phyloP scores from a whole-genome alignment of 2,113 vertebrate species.

The Salvelinus sp. region DNA sequence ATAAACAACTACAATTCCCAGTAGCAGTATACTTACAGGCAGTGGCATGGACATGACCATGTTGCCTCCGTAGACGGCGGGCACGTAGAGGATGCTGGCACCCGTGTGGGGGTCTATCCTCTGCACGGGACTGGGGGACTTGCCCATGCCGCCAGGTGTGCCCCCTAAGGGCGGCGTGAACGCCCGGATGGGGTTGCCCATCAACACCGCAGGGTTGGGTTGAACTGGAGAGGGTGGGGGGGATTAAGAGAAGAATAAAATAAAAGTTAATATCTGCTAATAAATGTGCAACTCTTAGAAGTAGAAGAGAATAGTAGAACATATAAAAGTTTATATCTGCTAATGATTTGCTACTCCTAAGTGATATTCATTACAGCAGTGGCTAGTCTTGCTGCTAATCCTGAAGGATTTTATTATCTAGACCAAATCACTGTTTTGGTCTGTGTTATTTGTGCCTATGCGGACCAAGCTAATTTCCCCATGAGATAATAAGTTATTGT shows the following conservation, averaged over 20 bases:
- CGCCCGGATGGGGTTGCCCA: constrained; percentile 94
- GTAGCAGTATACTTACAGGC: constrained; percentile 79
- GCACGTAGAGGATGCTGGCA: constrained; percentile 96
- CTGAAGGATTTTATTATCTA: no score
- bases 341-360: no score
- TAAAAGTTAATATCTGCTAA: no score
- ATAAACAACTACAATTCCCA: neutral
- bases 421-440: no score
- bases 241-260: neutral
- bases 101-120: constrained; percentile 97
- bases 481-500: no score
- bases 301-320: neutral
- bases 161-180: constrained; percentile 92
- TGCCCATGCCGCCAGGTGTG: constrained; percentile 85
- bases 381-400: no score
- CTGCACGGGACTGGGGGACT: constrained; percentile 98
- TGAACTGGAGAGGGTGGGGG: constrained; percentile 79
- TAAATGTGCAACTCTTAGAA: no score
- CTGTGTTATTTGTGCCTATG: no score
- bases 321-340: no score
- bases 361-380: no score
- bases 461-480: no score
- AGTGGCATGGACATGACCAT: constrained; percentile 99
- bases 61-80: constrained; percentile 97
- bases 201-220: constrained; percentile 90